A percentile compares a stretch with the other conserved stretches of the same genome.
Conservation (phyloP, 2,888 invertebrate species). For the Oscheius sp. region DNA sequence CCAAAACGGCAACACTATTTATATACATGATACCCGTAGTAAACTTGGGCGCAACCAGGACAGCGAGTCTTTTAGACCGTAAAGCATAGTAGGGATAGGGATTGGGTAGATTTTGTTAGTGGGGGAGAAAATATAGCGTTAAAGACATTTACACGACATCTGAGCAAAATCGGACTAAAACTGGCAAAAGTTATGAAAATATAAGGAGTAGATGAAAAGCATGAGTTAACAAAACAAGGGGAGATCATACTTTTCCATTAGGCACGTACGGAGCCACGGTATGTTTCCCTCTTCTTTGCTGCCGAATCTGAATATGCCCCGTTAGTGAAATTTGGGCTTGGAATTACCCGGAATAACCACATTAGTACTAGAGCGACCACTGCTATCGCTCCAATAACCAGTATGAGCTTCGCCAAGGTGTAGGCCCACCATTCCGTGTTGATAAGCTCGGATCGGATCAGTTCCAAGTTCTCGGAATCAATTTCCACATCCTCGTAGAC, state of each 20-base stretch:
- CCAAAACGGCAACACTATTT: too few species aligned
- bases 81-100: constrained; percentile 6
- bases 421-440: constrained; percentile 38
- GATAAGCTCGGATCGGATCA: constrained; percentile 28
- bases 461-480: constrained; percentile 55
- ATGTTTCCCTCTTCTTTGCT: constrained; percentile 24
- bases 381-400: constrained; percentile 20
- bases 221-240: not conserved
- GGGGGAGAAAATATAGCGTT: too few species aligned
- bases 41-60: constrained; percentile 14
- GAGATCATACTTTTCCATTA: constrained; percentile 31
- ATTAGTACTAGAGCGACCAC: constrained; percentile 2
- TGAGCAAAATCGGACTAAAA: constrained; percentile 17
- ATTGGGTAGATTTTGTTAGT: constrained; percentile 1
- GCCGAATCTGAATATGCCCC: constrained; percentile 8
- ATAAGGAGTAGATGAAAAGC: too few species aligned
- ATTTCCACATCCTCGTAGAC: constrained; percentile 63
- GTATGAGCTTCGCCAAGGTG: constrained; percentile 15
- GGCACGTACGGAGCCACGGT: constrained; percentile 27
- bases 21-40: constrained; percentile 8
- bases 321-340: not conserved
- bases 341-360: constrained; percentile 4
- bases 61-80: constrained; percentile 23
- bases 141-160: not conserved
- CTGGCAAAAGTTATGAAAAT: constrained; percentile 1